Evolutionary conservation across 2,113 vertebrate species (phyloP).

Genomic region (Peucedramus taeniatus): DNA sequence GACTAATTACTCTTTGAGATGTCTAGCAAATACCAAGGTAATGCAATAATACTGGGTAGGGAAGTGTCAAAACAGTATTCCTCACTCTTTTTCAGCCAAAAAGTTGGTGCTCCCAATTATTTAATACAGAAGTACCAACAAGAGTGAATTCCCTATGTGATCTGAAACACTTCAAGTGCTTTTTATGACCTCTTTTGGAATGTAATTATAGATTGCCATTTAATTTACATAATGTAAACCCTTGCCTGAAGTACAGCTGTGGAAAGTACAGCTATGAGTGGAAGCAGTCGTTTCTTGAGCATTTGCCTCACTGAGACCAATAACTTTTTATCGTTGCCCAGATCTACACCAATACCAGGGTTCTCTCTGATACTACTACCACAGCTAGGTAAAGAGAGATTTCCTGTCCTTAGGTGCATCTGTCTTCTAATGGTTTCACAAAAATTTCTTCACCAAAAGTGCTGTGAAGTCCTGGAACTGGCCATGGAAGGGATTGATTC

Average conservation of each 20-base stretch:
- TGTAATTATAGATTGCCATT: background rate
- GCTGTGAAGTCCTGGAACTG: background rate
- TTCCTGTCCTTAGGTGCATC: background rate
- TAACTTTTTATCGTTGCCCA: background rate
- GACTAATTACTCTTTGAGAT: background rate
- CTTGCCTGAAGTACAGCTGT: background rate
- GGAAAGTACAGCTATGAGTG: background rate
- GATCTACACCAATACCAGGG: background rate
- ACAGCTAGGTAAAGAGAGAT: background rate
- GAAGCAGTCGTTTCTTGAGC: background rate
- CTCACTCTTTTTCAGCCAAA: background rate
- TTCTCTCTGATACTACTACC: background rate
- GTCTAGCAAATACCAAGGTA: background rate
- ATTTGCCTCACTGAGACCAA: background rate
- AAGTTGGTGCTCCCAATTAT: background rate
- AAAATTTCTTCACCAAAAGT: background rate
- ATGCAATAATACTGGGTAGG: background rate
- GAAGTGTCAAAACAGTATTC: background rate
- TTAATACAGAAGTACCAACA: background rate
- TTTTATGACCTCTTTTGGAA: background rate
- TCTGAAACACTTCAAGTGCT: background rate
- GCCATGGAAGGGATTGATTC: background rate
- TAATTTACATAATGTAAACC: background rate
- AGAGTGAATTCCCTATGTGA: background rate
- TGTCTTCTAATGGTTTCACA: background rate